Evolutionary conservation across 2,888 invertebrate species (phyloP), one percentile per base, ranked within the genome.

Genomic region (Gisinianus flammeolus): DNA sequence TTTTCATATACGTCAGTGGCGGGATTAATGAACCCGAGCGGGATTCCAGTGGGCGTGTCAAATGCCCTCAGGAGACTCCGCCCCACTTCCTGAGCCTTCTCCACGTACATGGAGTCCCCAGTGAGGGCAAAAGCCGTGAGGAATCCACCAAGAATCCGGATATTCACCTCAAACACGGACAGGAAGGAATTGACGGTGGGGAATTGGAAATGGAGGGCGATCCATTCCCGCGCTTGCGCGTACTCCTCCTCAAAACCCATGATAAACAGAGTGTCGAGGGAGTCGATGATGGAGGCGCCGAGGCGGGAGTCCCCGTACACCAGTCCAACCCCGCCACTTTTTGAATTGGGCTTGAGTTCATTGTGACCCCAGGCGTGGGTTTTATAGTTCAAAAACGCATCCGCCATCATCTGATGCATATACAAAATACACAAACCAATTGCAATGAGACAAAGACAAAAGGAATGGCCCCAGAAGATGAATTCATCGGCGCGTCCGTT

Each of bases 281-380:
- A 96, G 87, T 99, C 99, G 69, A 99, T 92, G 85, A 99, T 98
- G 72, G 98, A 95, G 24, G 97, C 98, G 0, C 96, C 96, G 83
- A 96, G 89, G 71, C 93, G 92, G 74, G 93, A 91, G 0, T 91
- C 90, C 0, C 96, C 96, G 87, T 96, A 98, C 85, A 97, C 94
- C 86, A 95, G 94, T 67, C 94, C 94, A 82, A 93, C 91, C 88
- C 99, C 98, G 2, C 95, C 94, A 1, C 92, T 90, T 87, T 94
- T 94, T 76, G 94, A 93, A 70, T 98, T 90, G 0, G 99, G 98
- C 85, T 93, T 91, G 86, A 99, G 89, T 88, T 99, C 99, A 88
- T 99, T 99, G 87, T 96, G 94, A 82, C 99, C 99, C 98, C 98
- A 99, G 0, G 99, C 98, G 89, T 96, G 97, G 82, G 94, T 91